Evolutionary conservation across 2,113 vertebrate genomes (phyloP).

Genomic region (Reinhardtius hippoglossoides): DNA sequence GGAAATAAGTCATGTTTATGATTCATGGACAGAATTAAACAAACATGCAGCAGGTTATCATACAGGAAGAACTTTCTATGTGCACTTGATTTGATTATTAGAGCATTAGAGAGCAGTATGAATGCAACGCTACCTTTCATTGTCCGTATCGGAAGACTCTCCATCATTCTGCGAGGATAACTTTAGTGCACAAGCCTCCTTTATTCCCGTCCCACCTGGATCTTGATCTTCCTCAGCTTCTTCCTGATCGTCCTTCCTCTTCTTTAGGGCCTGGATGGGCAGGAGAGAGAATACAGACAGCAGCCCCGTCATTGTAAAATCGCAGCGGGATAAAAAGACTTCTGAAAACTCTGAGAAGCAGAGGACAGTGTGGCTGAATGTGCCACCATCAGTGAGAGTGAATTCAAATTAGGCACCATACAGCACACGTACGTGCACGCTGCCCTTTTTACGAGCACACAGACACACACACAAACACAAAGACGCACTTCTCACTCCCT

Average conservation of each 20-base stretch:
- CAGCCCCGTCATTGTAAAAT: slow-evolving; percentile 88
- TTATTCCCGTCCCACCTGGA: slow-evolving; percentile 40
- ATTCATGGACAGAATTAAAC: neutral
- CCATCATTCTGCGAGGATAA: slow-evolving; percentile 59
- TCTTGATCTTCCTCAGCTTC: slow-evolving; percentile 63
- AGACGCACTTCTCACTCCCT: slow-evolving; percentile 54
- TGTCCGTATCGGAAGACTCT: slow-evolving; percentile 71
- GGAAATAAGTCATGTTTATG: neutral
- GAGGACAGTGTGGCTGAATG: neutral
- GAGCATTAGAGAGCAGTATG: neutral
- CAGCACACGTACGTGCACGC: slow-evolving; percentile 45
- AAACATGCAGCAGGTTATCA: neutral
- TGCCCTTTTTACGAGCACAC: slow-evolving; percentile 22
- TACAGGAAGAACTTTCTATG: neutral
- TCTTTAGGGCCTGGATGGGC: slow-evolving; percentile 83
- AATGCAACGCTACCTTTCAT: slow-evolving; percentile 85
- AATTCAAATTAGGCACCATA: slow-evolving; percentile 61
- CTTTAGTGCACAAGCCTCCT: slow-evolving; percentile 9
- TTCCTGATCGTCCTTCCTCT: slow-evolving; percentile 75
- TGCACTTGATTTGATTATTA: neutral
- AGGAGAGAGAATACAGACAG: slow-evolving; percentile 89
- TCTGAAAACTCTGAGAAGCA: slow-evolving; percentile 24
- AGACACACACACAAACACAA: slow-evolving; percentile 32
- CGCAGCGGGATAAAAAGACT: neutral
- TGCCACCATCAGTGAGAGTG: slow-evolving; percentile 42